Percentiles rank a stretch among this genome's conserved stretches.
Conservation (phyloP, 2,888 invertebrate genomes). For the Agonopterix heracliana region DNA sequence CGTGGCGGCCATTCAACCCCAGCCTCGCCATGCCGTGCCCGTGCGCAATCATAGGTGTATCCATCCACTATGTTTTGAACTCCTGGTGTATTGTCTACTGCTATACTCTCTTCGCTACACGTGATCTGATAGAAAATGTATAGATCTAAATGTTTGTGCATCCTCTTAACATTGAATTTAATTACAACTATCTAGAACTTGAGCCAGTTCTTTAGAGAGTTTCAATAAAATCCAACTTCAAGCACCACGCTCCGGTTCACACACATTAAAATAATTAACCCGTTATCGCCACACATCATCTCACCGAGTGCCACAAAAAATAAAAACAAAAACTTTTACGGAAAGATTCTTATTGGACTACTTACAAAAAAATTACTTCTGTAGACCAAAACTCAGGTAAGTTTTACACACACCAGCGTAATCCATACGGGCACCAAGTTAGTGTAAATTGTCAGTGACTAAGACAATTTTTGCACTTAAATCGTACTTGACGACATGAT, state of each 20-base stretch:
- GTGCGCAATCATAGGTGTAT: constrained; percentile 10
- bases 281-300: constrained; percentile 10
- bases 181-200: too few species aligned
- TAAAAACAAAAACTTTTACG: constrained; percentile 12
- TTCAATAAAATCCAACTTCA: too few species aligned
- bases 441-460: constrained; percentile 42
- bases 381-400: constrained; percentile 20
- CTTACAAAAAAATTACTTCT: constrained; percentile 30
- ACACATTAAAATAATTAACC: constrained; percentile 16
- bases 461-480: constrained; percentile 63
- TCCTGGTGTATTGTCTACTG: neutral
- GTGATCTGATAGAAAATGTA: too few species aligned
- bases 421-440: constrained; percentile 41
- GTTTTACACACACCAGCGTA: constrained; percentile 39
- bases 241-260: constrained; percentile 23
- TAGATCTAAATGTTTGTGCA: too few species aligned
- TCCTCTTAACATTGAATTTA: too few species aligned
- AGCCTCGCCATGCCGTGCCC: constrained; percentile 7
- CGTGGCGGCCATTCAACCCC: constrained; percentile 66
- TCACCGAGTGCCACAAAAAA: constrained; percentile 11
- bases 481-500: constrained; percentile 60
- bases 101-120: neutral
- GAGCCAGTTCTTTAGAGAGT: too few species aligned
- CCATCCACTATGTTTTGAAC: constrained; percentile 1
- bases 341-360: constrained; percentile 15